Percentiles rank a stretch among this genome's conserved stretches.
Evolutionary conservation across 1,140 invertebrate species (phyloP).

Genomic region (Eriosoma lanigerum): DNA sequence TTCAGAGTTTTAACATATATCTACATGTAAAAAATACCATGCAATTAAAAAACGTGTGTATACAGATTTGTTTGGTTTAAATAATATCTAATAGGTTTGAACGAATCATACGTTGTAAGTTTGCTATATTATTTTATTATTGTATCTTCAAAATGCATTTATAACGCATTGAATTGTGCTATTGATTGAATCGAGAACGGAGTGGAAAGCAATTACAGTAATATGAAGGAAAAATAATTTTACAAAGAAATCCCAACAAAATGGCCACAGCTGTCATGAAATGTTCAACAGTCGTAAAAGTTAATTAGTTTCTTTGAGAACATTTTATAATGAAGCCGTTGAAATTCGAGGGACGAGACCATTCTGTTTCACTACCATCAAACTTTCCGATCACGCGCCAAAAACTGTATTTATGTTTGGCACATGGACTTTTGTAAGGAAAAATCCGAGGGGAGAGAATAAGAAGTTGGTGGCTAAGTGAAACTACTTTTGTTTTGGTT

Average conservation of each 20-base stretch:
- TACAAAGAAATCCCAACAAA: constrained; percentile 44
- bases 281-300: constrained; percentile 50
- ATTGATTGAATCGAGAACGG: constrained; percentile 21
- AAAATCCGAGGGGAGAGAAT: constrained; percentile 6
- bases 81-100: background rate
- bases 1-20: no score
- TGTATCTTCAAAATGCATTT: background rate
- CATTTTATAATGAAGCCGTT: constrained; percentile 51
- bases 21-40: no score
- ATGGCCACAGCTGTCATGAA: constrained; percentile 50
- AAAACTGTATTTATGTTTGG: constrained; percentile 49
- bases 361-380: constrained; percentile 47
- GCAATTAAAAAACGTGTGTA: no score
- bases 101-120: no score
- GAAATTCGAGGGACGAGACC: constrained; percentile 48
- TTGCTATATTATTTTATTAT: no score
- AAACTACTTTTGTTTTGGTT: constrained; percentile 47
- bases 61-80: no score
- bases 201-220: constrained; percentile 34
- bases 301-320: constrained; percentile 51
- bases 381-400: constrained; percentile 52
- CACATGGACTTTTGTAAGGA: constrained; percentile 41
- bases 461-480: constrained; percentile 37
- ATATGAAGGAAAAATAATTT: constrained; percentile 38
- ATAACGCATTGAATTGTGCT: background rate